Evolutionary conservation across 2,797 vertebrate species (phyloP).

Genomic region (Podarcis lilfordi): DNA sequence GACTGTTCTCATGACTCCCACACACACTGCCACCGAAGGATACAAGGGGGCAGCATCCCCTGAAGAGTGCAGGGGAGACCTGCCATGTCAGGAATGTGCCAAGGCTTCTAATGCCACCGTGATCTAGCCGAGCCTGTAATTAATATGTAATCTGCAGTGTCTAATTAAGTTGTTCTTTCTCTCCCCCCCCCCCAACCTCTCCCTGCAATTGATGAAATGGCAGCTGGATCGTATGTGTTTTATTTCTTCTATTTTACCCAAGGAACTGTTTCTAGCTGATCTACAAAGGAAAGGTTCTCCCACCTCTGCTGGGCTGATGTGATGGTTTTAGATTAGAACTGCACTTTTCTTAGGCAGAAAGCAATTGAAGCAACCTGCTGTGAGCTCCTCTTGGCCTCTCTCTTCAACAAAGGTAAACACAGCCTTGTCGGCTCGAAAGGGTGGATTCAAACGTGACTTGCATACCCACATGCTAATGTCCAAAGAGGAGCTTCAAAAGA

Average conservation of each 20-base stretch:
- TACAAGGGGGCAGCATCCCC: slow-evolving; percentile 31
- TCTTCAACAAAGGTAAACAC: not conserved
- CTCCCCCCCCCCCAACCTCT: not conserved
- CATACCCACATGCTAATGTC: not conserved
- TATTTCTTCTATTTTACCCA: slow-evolving; percentile 13
- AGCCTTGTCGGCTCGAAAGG: not conserved
- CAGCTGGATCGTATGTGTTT: slow-evolving; percentile 43
- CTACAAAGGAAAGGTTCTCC: not conserved
- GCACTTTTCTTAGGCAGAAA: not conserved
- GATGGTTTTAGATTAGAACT: not conserved
- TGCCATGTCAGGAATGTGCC: not conserved
- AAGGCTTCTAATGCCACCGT: slow-evolving; percentile 15
- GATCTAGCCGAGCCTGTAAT: slow-evolving; percentile 39
- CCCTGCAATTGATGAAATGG: slow-evolving; percentile 48
- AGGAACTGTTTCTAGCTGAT: not conserved
- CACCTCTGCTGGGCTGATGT: not conserved
- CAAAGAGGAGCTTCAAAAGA: not conserved
- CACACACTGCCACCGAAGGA: slow-evolving; percentile 29
- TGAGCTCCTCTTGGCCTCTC: not conserved
- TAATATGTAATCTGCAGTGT: slow-evolving; percentile 50
- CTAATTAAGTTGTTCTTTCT: slow-evolving; percentile 66
- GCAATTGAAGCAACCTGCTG: not conserved
- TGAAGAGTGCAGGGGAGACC: slow-evolving; percentile 8
- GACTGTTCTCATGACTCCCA: slow-evolving; percentile 49
- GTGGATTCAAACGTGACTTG: too few species aligned